These are phyloP conservation scores for Labeo rohita DNA, from an alignment of 2,113 vertebrate genomes.

Conservation along the genomic window DNA sequence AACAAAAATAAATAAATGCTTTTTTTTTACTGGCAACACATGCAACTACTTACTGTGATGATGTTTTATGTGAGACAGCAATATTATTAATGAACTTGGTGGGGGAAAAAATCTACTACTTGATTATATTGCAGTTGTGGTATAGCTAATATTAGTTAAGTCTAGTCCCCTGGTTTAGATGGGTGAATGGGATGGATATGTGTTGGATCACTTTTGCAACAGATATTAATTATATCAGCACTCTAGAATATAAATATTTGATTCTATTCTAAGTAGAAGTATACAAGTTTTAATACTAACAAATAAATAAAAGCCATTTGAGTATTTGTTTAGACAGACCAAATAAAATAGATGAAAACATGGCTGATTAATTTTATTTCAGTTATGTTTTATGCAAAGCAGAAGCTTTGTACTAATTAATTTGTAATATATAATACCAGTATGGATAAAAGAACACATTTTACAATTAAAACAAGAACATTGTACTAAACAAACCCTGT, in stretches of 20 bases:
- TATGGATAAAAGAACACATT: no score
- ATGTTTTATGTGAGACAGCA: not conserved
- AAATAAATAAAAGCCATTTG: not conserved
- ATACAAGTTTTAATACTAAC: not conserved
- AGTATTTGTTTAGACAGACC: not conserved
- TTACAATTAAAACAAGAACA: no score
- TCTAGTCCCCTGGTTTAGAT: not conserved
- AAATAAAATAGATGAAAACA: not conserved
- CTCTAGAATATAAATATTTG: not conserved
- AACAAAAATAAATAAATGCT: not conserved
- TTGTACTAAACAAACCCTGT: no score
- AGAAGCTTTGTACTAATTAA: conserved; percentile 45
- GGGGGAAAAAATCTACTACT: not conserved
- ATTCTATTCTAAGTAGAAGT: not conserved
- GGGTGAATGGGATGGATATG: not conserved
- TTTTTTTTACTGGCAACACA: not conserved
- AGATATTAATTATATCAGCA: not conserved
- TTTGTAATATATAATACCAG: not conserved
- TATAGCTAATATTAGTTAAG: not conserved
- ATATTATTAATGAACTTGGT: not conserved
- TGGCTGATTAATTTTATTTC: not conserved
- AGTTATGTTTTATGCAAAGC: not conserved
- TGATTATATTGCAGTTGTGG: not conserved
- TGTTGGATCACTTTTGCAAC: not conserved
- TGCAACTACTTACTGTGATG: not conserved